Evolutionary conservation across 2,888 invertebrate genomes (phyloP).

Genomic region (Acholoe squamosa): DNA sequence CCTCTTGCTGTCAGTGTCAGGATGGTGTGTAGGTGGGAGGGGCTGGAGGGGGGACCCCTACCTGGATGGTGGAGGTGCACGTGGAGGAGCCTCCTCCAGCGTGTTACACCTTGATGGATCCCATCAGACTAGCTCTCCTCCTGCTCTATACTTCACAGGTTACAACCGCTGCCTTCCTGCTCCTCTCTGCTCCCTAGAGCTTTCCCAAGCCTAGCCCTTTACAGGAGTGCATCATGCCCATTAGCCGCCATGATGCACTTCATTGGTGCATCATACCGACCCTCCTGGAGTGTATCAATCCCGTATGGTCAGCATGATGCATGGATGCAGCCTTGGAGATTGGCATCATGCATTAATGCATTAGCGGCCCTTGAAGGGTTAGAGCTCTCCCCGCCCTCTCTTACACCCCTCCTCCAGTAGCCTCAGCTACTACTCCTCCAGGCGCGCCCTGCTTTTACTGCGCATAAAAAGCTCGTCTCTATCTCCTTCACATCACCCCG

Average conservation of each 20-base stretch:
- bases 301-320: too few species aligned
- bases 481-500: conserved; percentile 22
- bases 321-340: too few species aligned
- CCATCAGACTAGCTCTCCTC: neutral
- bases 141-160: conserved; percentile 7
- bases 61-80: neutral
- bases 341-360: too few species aligned
- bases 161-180: neutral
- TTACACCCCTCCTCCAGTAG: neutral
- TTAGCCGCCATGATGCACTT: too few species aligned
- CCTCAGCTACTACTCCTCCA: conserved; percentile 13
- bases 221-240: too few species aligned
- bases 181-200: neutral
- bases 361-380: too few species aligned
- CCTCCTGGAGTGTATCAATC: too few species aligned
- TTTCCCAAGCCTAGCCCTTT: too few species aligned
- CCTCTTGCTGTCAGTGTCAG: neutral
- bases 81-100: neutral
- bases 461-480: conserved; percentile 32
- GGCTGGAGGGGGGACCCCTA: conserved; percentile 29
- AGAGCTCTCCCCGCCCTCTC: neutral
- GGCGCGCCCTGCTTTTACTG: neutral
- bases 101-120: conserved; percentile 28
- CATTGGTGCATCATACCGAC: too few species aligned
- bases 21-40: conserved; percentile 9